phyloP scores from a whole-genome alignment of 2,888 invertebrate genomes.

The Papilio demoleus region DNA sequence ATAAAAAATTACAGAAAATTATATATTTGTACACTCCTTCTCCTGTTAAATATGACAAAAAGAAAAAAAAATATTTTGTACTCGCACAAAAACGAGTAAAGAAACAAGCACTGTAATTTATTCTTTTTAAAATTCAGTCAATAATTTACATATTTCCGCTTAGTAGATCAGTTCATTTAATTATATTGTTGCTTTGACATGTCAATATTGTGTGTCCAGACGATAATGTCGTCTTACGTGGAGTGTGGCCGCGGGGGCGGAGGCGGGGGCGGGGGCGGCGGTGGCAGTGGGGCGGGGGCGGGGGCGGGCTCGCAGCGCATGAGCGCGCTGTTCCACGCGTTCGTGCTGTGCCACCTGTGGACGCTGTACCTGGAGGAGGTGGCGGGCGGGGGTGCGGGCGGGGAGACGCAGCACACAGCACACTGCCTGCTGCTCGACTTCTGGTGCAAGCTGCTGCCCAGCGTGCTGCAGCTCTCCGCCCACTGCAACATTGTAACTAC shows the following conservation, averaged over 20 bases:
- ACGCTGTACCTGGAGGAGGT: conserved; percentile 98
- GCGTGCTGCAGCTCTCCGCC: conserved; percentile 93
- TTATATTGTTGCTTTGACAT: neutral
- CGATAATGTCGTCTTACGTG: conserved; percentile 98
- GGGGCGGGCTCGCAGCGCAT: conserved; percentile 88
- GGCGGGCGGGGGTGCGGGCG: conserved; percentile 86
- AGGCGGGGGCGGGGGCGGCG: conserved; percentile 42
- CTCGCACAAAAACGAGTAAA: too few species aligned
- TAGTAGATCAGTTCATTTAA: too few species aligned
- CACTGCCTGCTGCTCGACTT: conserved; percentile 96
- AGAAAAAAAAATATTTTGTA: too few species aligned
- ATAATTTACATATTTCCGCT: too few species aligned
- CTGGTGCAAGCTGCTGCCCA: conserved; percentile 99
- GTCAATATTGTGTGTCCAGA: conserved; percentile 62
- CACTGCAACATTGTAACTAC: conserved; percentile 90
- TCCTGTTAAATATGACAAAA: too few species aligned
- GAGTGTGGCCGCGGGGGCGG: conserved; percentile 90
- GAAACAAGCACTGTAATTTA: too few species aligned
- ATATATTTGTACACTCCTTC: too few species aligned
- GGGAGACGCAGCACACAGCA: conserved; percentile 88
- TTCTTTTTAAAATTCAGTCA: too few species aligned
- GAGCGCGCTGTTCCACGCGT: conserved; percentile 98
- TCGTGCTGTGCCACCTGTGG: conserved; percentile 99
- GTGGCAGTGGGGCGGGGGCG: neutral
- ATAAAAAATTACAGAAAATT: too few species aligned